Evolutionary conservation across 2,113 vertebrate genomes (phyloP).

Genomic region (Aptenodytes forsteri): DNA sequence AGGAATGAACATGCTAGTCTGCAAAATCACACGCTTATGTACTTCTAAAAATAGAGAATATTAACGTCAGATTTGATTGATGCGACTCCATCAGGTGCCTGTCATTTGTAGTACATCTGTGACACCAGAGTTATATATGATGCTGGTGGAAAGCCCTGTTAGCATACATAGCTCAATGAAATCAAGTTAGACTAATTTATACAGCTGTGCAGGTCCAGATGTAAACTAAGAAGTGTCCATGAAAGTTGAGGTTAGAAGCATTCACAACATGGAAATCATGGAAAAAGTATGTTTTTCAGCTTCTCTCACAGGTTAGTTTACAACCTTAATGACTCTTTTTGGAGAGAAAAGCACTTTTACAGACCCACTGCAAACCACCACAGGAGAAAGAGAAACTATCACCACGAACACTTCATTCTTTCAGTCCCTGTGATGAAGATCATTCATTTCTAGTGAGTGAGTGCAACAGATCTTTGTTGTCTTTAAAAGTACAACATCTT

Average conservation of each 20-base stretch:
- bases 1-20: slow-evolving; percentile 44
- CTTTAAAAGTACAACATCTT: neutral
- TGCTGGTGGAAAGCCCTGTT: slow-evolving; percentile 1
- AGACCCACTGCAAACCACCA: neutral
- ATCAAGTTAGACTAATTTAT: slow-evolving; percentile 23
- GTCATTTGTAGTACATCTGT: slow-evolving; percentile 47
- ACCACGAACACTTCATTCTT: neutral
- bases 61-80: slow-evolving; percentile 39
- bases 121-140: neutral
- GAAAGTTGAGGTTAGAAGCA: neutral
- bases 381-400: neutral
- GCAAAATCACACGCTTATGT: slow-evolving; percentile 25
- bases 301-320: neutral
- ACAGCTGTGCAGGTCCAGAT: slow-evolving; percentile 14
- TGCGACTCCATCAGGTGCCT: slow-evolving; percentile 3
- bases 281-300: neutral
- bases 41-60: slow-evolving; percentile 62
- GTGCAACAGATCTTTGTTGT: neutral
- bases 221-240: slow-evolving; percentile 2
- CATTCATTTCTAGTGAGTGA: neutral
- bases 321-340: neutral
- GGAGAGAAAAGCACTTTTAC: neutral
- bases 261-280: neutral
- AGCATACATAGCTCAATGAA: slow-evolving; percentile 17
- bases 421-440: neutral